These are phyloP conservation scores for Charina bottae DNA, from an alignment of 2,113 vertebrate species.

Conservation along the genomic window DNA sequence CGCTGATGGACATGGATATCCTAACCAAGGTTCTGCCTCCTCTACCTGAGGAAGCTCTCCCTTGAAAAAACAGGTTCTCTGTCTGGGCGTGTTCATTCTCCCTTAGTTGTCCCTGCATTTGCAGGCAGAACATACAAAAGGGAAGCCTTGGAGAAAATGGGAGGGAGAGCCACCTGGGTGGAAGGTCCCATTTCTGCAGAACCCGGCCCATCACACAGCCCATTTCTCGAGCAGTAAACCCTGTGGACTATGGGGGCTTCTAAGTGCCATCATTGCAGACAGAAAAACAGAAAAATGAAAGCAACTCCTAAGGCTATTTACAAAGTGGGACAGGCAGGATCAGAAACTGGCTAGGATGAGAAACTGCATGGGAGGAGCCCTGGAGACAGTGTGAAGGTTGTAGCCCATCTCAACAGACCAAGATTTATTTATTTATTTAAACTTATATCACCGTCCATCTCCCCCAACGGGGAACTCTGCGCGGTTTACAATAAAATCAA, in stretches of 20 bases:
- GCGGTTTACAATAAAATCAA: too few species aligned
- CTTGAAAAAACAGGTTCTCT: neutral
- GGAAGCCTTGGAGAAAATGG: too few species aligned
- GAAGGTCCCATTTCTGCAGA: too few species aligned
- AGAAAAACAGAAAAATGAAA: neutral
- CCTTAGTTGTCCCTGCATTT: neutral
- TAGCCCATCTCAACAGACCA: neutral
- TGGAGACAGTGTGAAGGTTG: neutral
- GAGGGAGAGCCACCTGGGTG: too few species aligned
- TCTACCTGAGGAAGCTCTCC: neutral
- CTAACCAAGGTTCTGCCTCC: neutral
- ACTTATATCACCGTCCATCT: too few species aligned
- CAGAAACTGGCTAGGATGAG: neutral
- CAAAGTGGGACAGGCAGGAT: neutral
- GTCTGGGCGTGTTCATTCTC: neutral
- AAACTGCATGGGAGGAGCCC: neutral
- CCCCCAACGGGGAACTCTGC: too few species aligned
- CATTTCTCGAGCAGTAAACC: neutral
- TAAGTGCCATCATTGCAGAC: neutral
- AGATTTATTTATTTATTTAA: too few species aligned
- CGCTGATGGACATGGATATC: neutral
- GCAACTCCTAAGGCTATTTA: neutral
- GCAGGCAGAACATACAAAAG: too few species aligned
- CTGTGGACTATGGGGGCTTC: neutral
- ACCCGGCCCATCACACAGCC: neutral